phyloP scores from a whole-genome alignment of 2,888 invertebrate species.

The Pristionchus japonicus region DNA sequence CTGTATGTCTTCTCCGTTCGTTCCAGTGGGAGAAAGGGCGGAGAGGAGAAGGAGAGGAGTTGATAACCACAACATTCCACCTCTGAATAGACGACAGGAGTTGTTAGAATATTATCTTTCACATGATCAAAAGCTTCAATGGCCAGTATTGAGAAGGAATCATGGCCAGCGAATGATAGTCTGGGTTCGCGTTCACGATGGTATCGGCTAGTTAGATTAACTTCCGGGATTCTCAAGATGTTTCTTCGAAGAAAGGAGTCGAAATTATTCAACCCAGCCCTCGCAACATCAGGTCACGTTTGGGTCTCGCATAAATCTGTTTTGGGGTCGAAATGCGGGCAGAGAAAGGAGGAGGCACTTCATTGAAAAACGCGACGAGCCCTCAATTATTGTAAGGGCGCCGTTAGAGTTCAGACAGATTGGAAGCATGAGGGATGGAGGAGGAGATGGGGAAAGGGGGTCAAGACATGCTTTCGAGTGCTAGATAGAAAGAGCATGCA shows the following conservation, averaged over 20 bases:
- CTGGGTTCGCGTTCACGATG: background rate
- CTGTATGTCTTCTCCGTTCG: constrained; percentile 23
- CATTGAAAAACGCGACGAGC: constrained; percentile 35
- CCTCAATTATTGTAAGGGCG: constrained; percentile 14
- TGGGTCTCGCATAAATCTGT: background rate
- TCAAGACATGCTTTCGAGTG: background rate
- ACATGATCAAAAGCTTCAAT: background rate
- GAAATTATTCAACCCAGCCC: background rate
- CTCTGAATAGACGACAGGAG: background rate
- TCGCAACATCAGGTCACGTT: constrained; percentile 12
- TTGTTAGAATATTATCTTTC: background rate
- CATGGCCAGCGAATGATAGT: background rate
- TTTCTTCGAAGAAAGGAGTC: background rate
- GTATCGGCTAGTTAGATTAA: too few species aligned
- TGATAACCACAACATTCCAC: constrained; percentile 40
- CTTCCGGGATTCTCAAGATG: background rate
- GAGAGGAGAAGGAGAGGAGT: constrained; percentile 29
- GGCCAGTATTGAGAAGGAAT: background rate
- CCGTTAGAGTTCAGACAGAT: background rate
- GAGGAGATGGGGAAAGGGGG: too few species aligned
- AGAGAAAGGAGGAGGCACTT: background rate
- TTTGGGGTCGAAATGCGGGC: background rate
- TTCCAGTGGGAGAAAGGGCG: background rate
- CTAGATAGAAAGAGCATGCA: too few species aligned
- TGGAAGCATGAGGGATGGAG: background rate